These are phyloP conservation scores for Lethrus apterus DNA, from an alignment of 1,140 invertebrate species.

Conservation along the genomic window DNA sequence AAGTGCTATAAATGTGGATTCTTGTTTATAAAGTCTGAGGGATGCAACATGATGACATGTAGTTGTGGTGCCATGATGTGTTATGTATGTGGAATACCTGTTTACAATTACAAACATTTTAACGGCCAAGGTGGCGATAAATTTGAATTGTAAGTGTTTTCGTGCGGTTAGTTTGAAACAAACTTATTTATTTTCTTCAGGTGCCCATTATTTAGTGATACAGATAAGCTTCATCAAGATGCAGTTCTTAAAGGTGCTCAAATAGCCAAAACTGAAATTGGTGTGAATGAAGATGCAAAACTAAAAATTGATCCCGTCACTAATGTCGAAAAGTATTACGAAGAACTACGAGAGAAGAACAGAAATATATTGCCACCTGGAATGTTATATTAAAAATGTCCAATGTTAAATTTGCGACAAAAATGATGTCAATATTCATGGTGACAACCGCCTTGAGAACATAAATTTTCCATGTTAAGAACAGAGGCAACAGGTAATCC, in stretches of 20 bases:
- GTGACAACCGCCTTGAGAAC: too few relatives aligned
- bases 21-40: slow-evolving; percentile 55
- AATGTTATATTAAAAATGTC: too few relatives aligned
- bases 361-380: too few relatives aligned
- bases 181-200: slow-evolving; percentile 19
- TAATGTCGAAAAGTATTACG: slow-evolving; percentile 5
- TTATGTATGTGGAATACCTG: slow-evolving; percentile 54
- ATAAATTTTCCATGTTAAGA: too few relatives aligned
- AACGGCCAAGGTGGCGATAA: slow-evolving; percentile 37
- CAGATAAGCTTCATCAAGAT: slow-evolving; percentile 23
- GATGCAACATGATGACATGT: slow-evolving; percentile 68
- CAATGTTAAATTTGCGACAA: too few relatives aligned
- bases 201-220: slow-evolving; percentile 31
- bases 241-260: slow-evolving; percentile 26
- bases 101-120: slow-evolving; percentile 57
- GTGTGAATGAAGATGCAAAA: slow-evolving; percentile 17
- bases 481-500: too few relatives aligned
- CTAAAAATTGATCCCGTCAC: slow-evolving; percentile 33
- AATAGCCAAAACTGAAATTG: slow-evolving; percentile 31
- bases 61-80: slow-evolving; percentile 60
- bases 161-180: not conserved
- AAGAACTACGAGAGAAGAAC: not conserved
- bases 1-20: slow-evolving; percentile 53
- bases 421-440: too few relatives aligned
- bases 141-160: slow-evolving; percentile 14